Conservation (phyloP, 2,113 vertebrate genomes). For the Myrmecophaga tridactyla region DNA sequence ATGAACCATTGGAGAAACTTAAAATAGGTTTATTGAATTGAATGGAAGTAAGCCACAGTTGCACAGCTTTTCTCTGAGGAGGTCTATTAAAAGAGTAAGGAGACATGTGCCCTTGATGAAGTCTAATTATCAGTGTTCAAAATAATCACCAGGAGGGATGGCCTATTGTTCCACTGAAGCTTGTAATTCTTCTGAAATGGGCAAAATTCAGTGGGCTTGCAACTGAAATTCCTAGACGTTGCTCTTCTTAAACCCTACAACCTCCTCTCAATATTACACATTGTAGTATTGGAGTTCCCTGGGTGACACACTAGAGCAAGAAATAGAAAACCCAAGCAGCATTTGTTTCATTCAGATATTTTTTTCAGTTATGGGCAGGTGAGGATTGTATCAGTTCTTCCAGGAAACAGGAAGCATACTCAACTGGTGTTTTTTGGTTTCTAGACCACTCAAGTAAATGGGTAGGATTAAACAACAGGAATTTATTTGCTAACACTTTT, state of each 20-base stretch:
- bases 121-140: not conserved
- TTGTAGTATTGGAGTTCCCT: not conserved
- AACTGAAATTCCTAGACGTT: not conserved
- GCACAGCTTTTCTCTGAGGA: not conserved
- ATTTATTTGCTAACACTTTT: no score
- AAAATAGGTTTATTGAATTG: not conserved
- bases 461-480: no score
- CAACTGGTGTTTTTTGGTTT: no score
- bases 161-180: not conserved
- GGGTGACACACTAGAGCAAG: not conserved
- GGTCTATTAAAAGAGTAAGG: not conserved
- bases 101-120: not conserved
- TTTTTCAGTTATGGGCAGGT: not conserved
- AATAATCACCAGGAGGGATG: not conserved
- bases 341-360: not conserved
- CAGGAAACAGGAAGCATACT: not conserved
- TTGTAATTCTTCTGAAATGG: constrained; percentile 39
- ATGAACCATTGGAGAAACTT: not conserved
- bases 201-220: constrained; percentile 7
- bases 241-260: not conserved
- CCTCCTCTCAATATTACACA: not conserved
- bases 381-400: not conserved
- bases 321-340: not conserved
- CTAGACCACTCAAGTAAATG: no score
- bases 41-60: not conserved